Evolutionary conservation across 2,888 invertebrate genomes (phyloP), one percentile per base, ranked within the genome.

Genomic region (Cantharis nigra): DNA sequence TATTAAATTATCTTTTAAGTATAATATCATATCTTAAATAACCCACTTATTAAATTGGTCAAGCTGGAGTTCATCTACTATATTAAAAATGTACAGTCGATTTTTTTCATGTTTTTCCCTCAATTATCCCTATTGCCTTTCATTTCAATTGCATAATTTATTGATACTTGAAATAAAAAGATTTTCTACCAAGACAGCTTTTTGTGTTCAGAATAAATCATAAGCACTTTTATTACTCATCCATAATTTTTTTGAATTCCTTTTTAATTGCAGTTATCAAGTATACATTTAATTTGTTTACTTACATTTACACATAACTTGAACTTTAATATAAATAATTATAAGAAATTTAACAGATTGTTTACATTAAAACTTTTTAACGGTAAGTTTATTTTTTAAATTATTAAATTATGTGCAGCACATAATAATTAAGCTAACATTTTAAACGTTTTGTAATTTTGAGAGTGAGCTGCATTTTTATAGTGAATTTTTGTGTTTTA

Each of bases 401-500:
- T 49, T 49, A n/a, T 49, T 49, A 49, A 49, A n/a, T 49, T 49
- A 49, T 49, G 49, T 49, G n/a, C 13, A n/a, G 13, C 5, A 49
- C 13, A 49, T 49, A 49, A 49, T 49, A 49, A n/a, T 49, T 49
- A 49, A 1, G 49, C 49, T n/a, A 49, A 49, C 9, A 49, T 7
- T 49, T 49, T n/a, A 49, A 49, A 49, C 49, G 49, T 9, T 49
- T 49, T 49, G n/a, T 49, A 7, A 49, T 49, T 49, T 49, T 49
- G 7, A 49, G 49, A 49, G 49, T 49, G n/a, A 49, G 13, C 49
- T 49, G 33, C 33, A 13, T 33, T 33, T 33, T 13, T 33, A 13
- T n/a, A 33, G 33, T 33, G 7, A 49, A 49, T 49, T 49, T 49
- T n/a, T 49, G n/a, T 49, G 5, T 69, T 76, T 80, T 13, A 85